These are phyloP conservation scores for Canis aureus DNA, from an alignment of 2,113 vertebrate genomes.

Conservation along the genomic window DNA sequence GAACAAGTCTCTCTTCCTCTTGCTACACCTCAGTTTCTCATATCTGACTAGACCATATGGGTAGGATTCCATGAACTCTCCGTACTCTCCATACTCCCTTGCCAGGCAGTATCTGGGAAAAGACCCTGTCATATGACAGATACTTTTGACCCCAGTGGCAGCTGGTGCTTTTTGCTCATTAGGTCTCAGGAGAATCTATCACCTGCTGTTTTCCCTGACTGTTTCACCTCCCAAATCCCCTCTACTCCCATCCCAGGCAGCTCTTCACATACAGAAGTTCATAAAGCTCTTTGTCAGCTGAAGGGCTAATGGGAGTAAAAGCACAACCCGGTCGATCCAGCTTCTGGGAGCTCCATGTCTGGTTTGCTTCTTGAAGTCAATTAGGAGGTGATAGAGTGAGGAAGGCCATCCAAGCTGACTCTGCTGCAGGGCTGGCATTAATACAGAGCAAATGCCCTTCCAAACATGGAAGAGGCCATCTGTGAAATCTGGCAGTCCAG, in stretches of 20 bases:
- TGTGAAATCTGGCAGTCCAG: not conserved
- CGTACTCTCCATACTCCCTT: not conserved
- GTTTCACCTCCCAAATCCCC: not conserved
- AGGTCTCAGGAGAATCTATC: not conserved
- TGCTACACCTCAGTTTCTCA: constrained; percentile 11
- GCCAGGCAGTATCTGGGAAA: not conserved
- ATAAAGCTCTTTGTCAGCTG: not conserved
- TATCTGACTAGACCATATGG: not conserved
- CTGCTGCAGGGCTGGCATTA: not conserved
- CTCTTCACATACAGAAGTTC: not conserved
- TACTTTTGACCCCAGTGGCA: not conserved
- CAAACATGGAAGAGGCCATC: not conserved
- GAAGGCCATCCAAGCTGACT: not conserved
- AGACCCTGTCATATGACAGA: not conserved
- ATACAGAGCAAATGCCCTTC: not conserved
- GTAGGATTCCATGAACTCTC: not conserved
- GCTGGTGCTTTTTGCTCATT: not conserved
- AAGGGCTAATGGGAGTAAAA: not conserved
- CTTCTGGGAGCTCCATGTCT: not conserved
- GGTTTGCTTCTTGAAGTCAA: constrained; percentile 18
- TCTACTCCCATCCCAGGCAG: not conserved
- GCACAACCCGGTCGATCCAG: not conserved
- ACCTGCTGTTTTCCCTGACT: not conserved
- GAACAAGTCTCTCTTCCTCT: constrained; percentile 24
- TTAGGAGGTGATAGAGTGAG: constrained; percentile 51